Percentiles rank a stretch among this genome's conserved stretches.
These are phyloP conservation scores for Parasteatoda lunata DNA, from an alignment of 2,888 invertebrate genomes.

Conservation along the genomic window DNA sequence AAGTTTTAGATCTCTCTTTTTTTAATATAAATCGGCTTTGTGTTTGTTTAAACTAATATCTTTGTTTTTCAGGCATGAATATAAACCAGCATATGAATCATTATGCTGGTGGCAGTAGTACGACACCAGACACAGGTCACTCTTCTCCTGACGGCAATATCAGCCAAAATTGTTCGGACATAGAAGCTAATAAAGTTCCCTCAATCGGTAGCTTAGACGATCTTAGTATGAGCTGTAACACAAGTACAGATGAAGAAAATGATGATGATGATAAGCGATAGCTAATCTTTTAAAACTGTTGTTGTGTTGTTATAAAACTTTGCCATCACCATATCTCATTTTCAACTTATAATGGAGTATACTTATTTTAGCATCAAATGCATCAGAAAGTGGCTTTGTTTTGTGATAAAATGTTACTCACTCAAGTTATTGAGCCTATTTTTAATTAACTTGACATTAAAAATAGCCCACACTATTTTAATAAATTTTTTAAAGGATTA, in stretches of 20 bases:
- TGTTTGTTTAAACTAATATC: neutral
- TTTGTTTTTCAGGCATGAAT: slow-evolving; percentile 19
- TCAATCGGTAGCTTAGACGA: slow-evolving; percentile 63
- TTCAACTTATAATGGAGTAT: neutral
- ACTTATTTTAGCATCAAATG: neutral
- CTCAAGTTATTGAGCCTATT: neutral
- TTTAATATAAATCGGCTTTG: too few relatives aligned
- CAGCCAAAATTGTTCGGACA: slow-evolving; percentile 64
- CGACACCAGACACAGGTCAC: slow-evolving; percentile 61
- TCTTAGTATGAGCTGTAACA: slow-evolving; percentile 59
- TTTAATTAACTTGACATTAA: neutral
- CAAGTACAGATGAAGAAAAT: slow-evolving; percentile 56
- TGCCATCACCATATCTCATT: neutral
- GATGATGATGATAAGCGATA: slow-evolving; percentile 64
- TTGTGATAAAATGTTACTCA: neutral
- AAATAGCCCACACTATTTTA: neutral
- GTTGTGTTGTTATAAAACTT: neutral
- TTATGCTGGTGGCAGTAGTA: slow-evolving; percentile 47
- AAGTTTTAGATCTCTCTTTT: too few relatives aligned
- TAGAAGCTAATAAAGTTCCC: slow-evolving; percentile 55
- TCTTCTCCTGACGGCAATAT: slow-evolving; percentile 62
- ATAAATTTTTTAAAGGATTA: too few relatives aligned
- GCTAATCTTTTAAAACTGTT: neutral
- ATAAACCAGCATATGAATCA: slow-evolving; percentile 48
- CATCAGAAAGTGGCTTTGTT: neutral